Evolutionary conservation across 1,140 invertebrate genomes (phyloP), one percentile per base, ranked within the genome.

Genomic region (Daktulosphaira vitifoliae): DNA sequence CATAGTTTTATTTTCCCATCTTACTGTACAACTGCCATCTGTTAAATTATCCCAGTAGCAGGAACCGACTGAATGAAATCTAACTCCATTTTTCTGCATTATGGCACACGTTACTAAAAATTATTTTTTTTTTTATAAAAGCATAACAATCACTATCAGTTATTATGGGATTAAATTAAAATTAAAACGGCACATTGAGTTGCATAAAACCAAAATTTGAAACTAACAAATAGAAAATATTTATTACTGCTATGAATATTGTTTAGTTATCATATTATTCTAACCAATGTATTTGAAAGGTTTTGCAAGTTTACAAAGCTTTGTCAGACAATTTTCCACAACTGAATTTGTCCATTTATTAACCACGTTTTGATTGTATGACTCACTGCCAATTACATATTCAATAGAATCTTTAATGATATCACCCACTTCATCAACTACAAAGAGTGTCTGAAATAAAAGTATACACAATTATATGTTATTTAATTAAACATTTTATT

Each of bases 1-100:
- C 89, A 98, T 96, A 20, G 90, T 93, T 78, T 98, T 98, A 74
- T 98, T 98, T 74, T 98, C 95, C 95, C 95, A 98, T 73, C 93
- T 89, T 3, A 98, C 92, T 0, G 93, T 98, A 76, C 92, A 97
- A 69, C 90, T 92, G 67, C 92, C 92, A 79, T 98, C 96, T 7
- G 93, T 96, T 22, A 85, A 82, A 70, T 92, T 95, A 74, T 98
- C 95, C 95, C 95, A 98, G 75, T 87, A 98, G 74, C 95, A 98
- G 0, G 93, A 95, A 71, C 92, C 95, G 0, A 95, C 92, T 16
- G 94, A 96, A 75, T 98, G 94, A 48, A 98, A 78, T 39, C 94
- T 95, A 29, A 94, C 90, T 29, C 95, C 95, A 78, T 94, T 97
- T 77, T 98, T 98, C 76, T 98, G 95, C 85, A 97, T 96, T 69